Evolutionary conservation across 1,140 invertebrate genomes (phyloP).

Genomic region (Bombus turneri): DNA sequence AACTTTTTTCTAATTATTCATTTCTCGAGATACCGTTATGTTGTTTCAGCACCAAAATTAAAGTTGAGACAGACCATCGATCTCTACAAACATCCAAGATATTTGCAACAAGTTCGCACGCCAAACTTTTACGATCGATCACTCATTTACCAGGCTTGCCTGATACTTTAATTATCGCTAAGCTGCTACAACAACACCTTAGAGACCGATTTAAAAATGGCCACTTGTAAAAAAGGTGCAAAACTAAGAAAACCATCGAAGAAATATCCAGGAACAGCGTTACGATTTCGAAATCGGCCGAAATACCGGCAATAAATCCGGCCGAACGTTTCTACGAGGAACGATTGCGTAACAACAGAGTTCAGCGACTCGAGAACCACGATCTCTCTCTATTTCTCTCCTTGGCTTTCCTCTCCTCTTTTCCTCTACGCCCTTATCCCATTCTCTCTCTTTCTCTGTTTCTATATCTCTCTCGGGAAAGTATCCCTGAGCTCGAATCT

Average conservation of each 20-base stretch:
- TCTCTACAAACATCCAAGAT: not conserved
- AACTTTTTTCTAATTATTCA: too few species aligned
- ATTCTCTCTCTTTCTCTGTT: slow-evolving; percentile 14
- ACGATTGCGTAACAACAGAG: slow-evolving; percentile 26
- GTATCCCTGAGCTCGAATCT: slow-evolving; percentile 37
- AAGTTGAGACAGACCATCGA: not conserved
- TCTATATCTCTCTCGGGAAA: not conserved
- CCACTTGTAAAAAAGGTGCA: not conserved
- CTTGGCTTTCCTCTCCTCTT: not conserved
- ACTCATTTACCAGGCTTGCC: not conserved
- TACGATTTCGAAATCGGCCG: slow-evolving; percentile 43
- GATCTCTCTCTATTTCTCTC: not conserved
- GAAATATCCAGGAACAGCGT: slow-evolving; percentile 18
- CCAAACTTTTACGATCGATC: not conserved
- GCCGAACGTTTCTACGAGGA: slow-evolving; percentile 35
- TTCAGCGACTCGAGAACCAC: slow-evolving; percentile 37
- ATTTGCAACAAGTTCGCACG: not conserved
- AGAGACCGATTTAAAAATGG: not conserved
- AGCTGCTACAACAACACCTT: too few species aligned
- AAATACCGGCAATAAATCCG: slow-evolving; percentile 47
- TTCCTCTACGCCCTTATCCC: slow-evolving; percentile 23
- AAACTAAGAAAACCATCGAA: not conserved
- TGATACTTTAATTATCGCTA: not conserved
- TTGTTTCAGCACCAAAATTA: too few species aligned
- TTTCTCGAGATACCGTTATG: too few species aligned